Percentiles rank a stretch among this genome's conserved stretches.
These are phyloP conservation scores for Syngnathus acus DNA, from an alignment of 2,797 vertebrate genomes.

Conservation along the genomic window DNA sequence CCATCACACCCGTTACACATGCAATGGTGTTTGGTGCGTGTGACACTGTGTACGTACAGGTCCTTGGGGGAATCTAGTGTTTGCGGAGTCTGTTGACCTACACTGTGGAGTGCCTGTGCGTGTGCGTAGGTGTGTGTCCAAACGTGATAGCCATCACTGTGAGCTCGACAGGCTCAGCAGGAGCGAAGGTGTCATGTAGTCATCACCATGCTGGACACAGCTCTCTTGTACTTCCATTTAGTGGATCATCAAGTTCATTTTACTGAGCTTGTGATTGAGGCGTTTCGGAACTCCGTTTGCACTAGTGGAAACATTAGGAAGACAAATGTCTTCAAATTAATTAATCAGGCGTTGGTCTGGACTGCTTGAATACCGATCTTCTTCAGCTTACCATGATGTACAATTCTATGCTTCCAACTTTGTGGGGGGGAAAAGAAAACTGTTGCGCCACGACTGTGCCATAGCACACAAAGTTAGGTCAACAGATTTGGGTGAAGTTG, in stretches of 20 bases:
- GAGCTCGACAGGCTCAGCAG: conserved; percentile 49
- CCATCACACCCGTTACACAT: conserved; percentile 49
- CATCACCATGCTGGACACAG: conserved; percentile 26
- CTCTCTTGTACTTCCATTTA: conserved; percentile 19
- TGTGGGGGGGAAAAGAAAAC: background rate
- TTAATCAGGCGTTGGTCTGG: background rate
- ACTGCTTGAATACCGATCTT: background rate
- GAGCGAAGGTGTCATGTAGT: conserved; percentile 37
- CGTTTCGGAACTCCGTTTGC: background rate
- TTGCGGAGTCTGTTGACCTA: conserved; percentile 64
- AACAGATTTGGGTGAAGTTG: background rate
- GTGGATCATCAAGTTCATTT: conserved; percentile 18
- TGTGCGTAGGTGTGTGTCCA: conserved; percentile 13
- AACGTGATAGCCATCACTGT: conserved; percentile 53
- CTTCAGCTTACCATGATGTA: background rate
- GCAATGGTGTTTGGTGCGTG: conserved; percentile 46
- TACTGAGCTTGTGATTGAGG: background rate
- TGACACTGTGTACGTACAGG: conserved; percentile 60
- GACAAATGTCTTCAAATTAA: background rate
- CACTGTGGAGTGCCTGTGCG: conserved; percentile 33
- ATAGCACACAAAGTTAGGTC: background rate
- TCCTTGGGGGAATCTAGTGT: conserved; percentile 65
- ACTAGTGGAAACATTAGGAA: background rate
- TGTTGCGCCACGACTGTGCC: background rate
- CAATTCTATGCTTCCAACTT: background rate